These are phyloP conservation scores for Rhinoraja longicauda DNA, from an alignment of 2,797 vertebrate genomes.

Conservation along the genomic window DNA sequence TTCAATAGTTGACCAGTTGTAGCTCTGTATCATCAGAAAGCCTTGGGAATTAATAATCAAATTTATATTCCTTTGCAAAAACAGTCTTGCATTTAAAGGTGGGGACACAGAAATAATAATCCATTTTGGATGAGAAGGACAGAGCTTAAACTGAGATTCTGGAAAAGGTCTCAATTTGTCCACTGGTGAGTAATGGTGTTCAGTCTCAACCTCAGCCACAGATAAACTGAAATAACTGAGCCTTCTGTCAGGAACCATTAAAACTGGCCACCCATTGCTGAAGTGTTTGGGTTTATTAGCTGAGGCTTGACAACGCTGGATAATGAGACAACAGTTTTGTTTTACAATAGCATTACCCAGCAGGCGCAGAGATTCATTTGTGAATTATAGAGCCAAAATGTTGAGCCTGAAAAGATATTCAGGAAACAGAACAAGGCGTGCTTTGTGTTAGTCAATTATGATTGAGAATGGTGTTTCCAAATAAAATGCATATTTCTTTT, in stretches of 20 bases:
- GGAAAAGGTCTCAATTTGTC: conserved; percentile 42
- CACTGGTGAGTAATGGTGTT: neutral
- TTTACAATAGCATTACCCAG: conserved; percentile 1
- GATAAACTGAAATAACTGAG: neutral
- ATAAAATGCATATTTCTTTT: neutral
- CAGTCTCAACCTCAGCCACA: neutral
- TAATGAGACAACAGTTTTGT: neutral
- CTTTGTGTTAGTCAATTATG: neutral
- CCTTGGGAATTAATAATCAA: conserved; percentile 46
- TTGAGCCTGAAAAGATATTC: neutral
- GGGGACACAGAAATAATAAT: conserved; percentile 47
- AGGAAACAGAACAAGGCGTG: neutral
- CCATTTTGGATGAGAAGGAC: conserved; percentile 44
- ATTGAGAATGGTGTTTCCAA: neutral
- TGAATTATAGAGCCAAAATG: neutral
- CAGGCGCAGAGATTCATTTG: neutral
- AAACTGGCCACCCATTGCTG: too few relatives aligned
- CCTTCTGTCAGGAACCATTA: neutral
- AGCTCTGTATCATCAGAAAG: conserved; percentile 39
- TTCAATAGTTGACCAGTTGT: conserved; percentile 44
- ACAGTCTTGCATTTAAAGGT: conserved; percentile 44
- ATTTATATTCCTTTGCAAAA: conserved; percentile 45
- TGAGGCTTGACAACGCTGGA: neutral
- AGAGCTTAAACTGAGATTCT: conserved; percentile 43
- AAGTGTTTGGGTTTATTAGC: neutral